A percentile compares a stretch with the other conserved stretches of the same genome.
These are phyloP conservation scores for Heteromyza rotundicornis DNA, from an alignment of 2,888 invertebrate genomes.

Conservation along the genomic window DNA sequence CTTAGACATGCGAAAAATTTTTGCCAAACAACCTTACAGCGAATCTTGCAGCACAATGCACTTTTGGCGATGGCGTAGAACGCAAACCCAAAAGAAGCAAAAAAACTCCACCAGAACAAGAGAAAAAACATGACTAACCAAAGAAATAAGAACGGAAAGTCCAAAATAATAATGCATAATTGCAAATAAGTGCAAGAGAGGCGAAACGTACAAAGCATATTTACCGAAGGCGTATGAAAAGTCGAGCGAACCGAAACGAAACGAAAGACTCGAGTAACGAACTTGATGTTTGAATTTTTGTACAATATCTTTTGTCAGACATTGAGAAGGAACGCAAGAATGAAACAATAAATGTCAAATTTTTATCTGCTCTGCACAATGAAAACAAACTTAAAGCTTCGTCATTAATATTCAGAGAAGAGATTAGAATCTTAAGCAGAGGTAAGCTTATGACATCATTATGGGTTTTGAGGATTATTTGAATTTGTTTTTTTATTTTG, in stretches of 20 bases:
- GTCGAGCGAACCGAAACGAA: too few species aligned
- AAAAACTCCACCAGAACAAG: background rate
- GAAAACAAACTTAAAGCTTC: background rate
- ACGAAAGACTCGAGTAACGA: conserved; percentile 38
- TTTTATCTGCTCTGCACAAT: background rate
- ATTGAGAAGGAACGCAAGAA: too few species aligned
- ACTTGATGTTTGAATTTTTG: conserved; percentile 23
- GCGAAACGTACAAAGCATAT: background rate
- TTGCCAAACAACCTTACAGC: conserved; percentile 1
- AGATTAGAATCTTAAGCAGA: background rate
- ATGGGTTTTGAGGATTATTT: background rate
- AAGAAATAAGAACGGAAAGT: background rate
- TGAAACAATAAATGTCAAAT: conserved; percentile 3
- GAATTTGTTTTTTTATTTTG: background rate
- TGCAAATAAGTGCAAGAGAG: background rate
- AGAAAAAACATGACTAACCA: background rate
- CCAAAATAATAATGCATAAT: background rate
- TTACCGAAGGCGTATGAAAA: too few species aligned
- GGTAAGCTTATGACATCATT: background rate
- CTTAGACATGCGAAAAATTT: conserved; percentile 3
- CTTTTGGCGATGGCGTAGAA: background rate
- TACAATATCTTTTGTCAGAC: background rate
- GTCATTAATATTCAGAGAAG: conserved; percentile 5
- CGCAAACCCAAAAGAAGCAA: background rate
- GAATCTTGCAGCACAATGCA: background rate